Conservation (phyloP, 2,113 vertebrate genomes). For the Crotalus tigris region DNA sequence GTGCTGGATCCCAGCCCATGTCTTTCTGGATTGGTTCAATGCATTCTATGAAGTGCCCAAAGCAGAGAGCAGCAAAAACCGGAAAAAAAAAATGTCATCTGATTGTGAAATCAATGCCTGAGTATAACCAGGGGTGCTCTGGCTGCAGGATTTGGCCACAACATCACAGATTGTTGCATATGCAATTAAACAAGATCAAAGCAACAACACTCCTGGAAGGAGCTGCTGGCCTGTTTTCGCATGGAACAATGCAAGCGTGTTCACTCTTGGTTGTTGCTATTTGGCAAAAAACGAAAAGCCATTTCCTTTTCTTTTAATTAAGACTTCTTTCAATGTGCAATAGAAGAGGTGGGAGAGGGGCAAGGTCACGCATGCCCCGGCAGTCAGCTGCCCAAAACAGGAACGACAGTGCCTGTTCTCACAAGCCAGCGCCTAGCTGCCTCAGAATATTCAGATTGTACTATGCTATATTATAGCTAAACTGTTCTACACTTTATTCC, state of each 20-base stretch:
- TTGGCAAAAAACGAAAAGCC: constrained; percentile 59
- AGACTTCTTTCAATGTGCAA: constrained; percentile 74
- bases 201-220: constrained; percentile 53
- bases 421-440: constrained; percentile 66
- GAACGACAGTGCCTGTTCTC: constrained; percentile 63
- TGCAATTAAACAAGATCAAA: constrained; percentile 57
- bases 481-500: constrained; percentile 62
- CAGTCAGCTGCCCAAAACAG: constrained; percentile 64
- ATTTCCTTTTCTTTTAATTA: constrained; percentile 71
- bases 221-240: constrained; percentile 13
- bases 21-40: neutral
- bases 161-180: constrained; percentile 45
- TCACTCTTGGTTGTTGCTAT: constrained; percentile 50
- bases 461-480: constrained; percentile 73
- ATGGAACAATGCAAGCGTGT: constrained; percentile 48
- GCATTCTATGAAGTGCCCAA: neutral
- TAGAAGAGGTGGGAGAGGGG: constrained; percentile 46
- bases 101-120: neutral
- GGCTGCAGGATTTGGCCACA: neutral
- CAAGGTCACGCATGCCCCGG: constrained; percentile 61
- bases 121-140: neutral
- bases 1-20: neutral
- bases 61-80: too few relatives aligned
- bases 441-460: constrained; percentile 76
- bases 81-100: neutral